These are phyloP conservation scores for Nomada hirtipes DNA, from an alignment of 2,888 invertebrate genomes.

Conservation along the genomic window DNA sequence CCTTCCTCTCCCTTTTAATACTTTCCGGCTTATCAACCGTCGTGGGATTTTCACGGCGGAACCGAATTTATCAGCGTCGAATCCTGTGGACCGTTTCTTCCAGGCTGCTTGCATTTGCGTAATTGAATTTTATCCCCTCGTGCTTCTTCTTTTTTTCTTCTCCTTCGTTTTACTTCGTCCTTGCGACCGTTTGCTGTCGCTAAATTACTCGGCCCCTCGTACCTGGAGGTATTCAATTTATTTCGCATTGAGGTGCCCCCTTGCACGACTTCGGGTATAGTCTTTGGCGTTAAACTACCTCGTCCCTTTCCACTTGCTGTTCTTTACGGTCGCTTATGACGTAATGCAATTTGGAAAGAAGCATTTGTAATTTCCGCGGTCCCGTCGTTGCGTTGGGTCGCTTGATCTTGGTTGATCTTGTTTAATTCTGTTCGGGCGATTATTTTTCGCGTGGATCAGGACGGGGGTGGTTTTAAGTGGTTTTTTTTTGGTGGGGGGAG, in stretches of 20 bases:
- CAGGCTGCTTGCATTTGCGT: slow-evolving; percentile 44
- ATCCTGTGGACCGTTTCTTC: slow-evolving; percentile 11
- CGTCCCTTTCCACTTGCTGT: background rate
- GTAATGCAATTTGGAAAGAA: background rate
- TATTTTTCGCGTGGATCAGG: too few species aligned
- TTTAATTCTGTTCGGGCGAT: too few species aligned
- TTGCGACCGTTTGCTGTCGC: slow-evolving; percentile 33
- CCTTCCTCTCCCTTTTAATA: slow-evolving; percentile 10
- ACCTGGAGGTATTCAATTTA: background rate
- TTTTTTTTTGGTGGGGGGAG: too few species aligned
- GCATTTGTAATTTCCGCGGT: too few species aligned
- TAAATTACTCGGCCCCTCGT: slow-evolving; percentile 54
- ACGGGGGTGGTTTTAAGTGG: too few species aligned
- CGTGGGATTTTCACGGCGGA: slow-evolving; percentile 22
- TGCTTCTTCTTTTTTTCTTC: slow-evolving; percentile 3
- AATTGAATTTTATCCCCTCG: slow-evolving; percentile 52
- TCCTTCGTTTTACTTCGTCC: background rate
- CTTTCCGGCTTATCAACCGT: slow-evolving; percentile 38
- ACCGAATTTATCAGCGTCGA: slow-evolving; percentile 35
- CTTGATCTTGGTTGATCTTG: too few species aligned
- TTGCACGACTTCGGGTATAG: background rate
- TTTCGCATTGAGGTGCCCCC: background rate
- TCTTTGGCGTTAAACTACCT: background rate
- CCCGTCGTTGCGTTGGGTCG: too few species aligned
- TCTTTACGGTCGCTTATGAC: background rate